These are phyloP conservation scores for Neoseiulus cucumeris DNA, from an alignment of 1,140 invertebrate species.

Conservation along the genomic window DNA sequence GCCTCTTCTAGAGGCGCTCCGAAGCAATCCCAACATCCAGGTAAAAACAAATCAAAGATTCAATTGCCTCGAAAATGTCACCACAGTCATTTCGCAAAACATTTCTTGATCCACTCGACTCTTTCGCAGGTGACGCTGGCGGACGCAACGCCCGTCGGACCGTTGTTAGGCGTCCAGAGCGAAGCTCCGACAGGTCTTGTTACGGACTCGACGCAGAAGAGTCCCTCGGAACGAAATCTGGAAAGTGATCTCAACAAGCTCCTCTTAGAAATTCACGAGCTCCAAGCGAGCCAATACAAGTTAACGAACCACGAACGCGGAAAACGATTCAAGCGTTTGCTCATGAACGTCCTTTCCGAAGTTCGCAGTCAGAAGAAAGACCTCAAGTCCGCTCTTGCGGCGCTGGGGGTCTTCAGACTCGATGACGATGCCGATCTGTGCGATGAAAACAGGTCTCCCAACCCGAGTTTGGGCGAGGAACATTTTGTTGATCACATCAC, in stretches of 20 bases:
- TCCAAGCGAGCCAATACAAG: not conserved
- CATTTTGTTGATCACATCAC: not conserved
- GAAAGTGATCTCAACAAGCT: not conserved
- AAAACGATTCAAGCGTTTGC: not conserved
- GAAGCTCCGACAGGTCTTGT: not conserved
- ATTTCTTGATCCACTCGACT: not conserved
- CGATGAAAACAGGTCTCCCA: not conserved
- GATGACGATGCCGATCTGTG: not conserved
- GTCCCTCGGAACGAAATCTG: not conserved
- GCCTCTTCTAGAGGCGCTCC: conserved; percentile 35
- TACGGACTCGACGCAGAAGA: not conserved
- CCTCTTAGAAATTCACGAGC: not conserved
- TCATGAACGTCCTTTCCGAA: not conserved
- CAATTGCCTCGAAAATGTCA: not conserved
- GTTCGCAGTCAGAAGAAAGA: not conserved
- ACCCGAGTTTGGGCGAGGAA: not conserved
- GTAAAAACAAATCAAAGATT: not conserved
- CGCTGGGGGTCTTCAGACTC: not conserved
- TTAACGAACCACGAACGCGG: not conserved
- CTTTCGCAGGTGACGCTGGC: not conserved
- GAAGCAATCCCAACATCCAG: not conserved
- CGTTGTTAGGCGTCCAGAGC: not conserved
- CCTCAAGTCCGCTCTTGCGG: not conserved
- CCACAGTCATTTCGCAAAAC: not conserved
- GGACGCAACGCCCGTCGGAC: not conserved